Percentiles rank a stretch among this genome's conserved stretches.
Evolutionary conservation across 2,888 invertebrate genomes (phyloP).

Genomic region (Allophyes oxyacanthae): DNA sequence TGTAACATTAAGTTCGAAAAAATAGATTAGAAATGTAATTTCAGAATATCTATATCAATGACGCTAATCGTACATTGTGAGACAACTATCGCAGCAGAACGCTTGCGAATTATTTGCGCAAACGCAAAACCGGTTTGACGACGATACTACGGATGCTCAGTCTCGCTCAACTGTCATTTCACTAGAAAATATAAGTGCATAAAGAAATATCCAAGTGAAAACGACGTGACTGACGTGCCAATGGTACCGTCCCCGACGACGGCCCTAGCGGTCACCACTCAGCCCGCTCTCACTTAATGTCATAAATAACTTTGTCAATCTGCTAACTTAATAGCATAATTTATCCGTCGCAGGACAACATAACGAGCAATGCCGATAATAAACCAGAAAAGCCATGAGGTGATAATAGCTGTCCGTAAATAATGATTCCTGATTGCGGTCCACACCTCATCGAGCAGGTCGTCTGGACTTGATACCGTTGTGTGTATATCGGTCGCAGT

Average conservation of each 20-base stretch:
- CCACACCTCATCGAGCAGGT: slow-evolving; percentile 79
- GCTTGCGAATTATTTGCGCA: slow-evolving; percentile 65
- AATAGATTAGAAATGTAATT: slow-evolving; percentile 27
- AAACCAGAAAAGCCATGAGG: slow-evolving; percentile 89
- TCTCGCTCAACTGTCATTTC: slow-evolving; percentile 34
- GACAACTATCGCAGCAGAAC: slow-evolving; percentile 68
- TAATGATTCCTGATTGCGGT: slow-evolving; percentile 88
- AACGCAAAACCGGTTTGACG: slow-evolving; percentile 65
- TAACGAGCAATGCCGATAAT: slow-evolving; percentile 88
- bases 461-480: slow-evolving; percentile 58
- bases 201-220: slow-evolving; percentile 35
- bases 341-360: slow-evolving; percentile 88
- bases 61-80: slow-evolving; percentile 67
- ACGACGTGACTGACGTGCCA: slow-evolving; percentile 42
- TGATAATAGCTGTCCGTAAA: slow-evolving; percentile 89
- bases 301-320: slow-evolving; percentile 89
- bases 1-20: too few species aligned
- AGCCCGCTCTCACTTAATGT: slow-evolving; percentile 82
- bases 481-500: slow-evolving; percentile 41
- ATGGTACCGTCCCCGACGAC: slow-evolving; percentile 59
- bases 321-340: slow-evolving; percentile 89
- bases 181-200: slow-evolving; percentile 22
- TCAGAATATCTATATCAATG: slow-evolving; percentile 53
- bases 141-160: slow-evolving; percentile 45
- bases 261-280: slow-evolving; percentile 77